Evolutionary conservation across 2,797 vertebrate genomes (phyloP), one percentile per base, ranked within the genome.

Genomic region (Eremophila alpestris): DNA sequence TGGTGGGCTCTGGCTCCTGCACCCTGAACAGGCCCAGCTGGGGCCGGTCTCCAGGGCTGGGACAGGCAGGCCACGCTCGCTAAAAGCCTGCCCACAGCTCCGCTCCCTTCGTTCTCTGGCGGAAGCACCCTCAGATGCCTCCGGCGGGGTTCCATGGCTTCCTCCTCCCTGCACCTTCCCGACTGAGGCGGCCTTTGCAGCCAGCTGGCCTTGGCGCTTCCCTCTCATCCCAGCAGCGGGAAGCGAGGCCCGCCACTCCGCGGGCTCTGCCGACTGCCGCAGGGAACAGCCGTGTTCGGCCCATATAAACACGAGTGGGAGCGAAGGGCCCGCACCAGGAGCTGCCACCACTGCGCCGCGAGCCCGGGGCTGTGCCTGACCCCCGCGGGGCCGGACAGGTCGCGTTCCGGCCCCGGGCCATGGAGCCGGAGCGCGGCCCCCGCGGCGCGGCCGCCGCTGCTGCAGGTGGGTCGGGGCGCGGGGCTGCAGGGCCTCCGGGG

Each of bases 331-430:
- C 2, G 5, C 7, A 3, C 7, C 7, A 10, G 9, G 1, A 7
- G 15, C 16, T 8, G 11, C 26, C 38, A 0, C 2, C 13, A 0
- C 12, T 1, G 48, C 0, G 2, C 41, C 23, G 3, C 23, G 3
- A 24, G 16, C 6, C 75, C 3, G 46, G 7, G 29, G 17, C 68
- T 5, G 24, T 17, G 26, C 27, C 38, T 5, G 54, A 5, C 10
- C 17, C 9, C 45, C 4, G 55, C 51, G 4, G 17, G 9, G 16
- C 9, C 36, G 32, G 9, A 8, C 4, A 17, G n/a, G 8, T 1
- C 17, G 11, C n/a, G 24, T 6, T 16, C 13, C 20, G 5, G 22
- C 16, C 26, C 7, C 32, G 13, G 36, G 36, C 11, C 51, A 94
- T 93, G 95, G 94, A 90, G 40, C 40, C 8, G 30, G 9, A 17